Percentiles rank a stretch among this genome's conserved stretches.
These are phyloP conservation scores for Seira sanloemensis DNA, from an alignment of 2,888 invertebrate species.

Conservation along the genomic window DNA sequence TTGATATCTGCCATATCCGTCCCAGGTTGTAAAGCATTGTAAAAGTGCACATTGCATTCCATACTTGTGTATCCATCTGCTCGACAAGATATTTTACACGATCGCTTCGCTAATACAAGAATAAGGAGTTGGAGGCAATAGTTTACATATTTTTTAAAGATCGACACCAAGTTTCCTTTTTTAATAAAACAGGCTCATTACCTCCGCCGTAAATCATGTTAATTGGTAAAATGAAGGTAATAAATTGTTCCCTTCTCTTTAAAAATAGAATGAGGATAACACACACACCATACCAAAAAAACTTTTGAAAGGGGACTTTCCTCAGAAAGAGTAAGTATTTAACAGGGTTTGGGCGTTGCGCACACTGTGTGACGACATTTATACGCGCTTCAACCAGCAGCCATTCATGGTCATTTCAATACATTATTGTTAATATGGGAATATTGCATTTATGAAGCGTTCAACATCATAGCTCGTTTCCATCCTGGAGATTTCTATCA, in stretches of 20 bases:
- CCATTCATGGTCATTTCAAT: background rate
- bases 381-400: background rate
- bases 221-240: slow-evolving; percentile 61
- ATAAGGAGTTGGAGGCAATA: background rate
- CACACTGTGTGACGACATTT: background rate
- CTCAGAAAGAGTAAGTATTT: background rate
- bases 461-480: background rate
- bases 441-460: too few species aligned
- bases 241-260: slow-evolving; percentile 39
- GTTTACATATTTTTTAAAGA: background rate
- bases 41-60: background rate
- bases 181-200: slow-evolving; percentile 23
- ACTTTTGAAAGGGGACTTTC: too few species aligned
- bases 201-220: slow-evolving; percentile 49
- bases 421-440: too few species aligned
- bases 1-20: slow-evolving; percentile 10
- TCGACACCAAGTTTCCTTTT: slow-evolving; percentile 21
- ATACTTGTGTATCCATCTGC: too few species aligned
- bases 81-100: background rate
- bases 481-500: slow-evolving; percentile 8
- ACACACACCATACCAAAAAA: background rate
- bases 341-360: background rate
- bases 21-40: background rate
- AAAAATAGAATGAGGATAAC: slow-evolving; percentile 5
- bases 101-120: background rate